Conservation (phyloP, 1,140 invertebrate genomes). For the Tetraneura akinire region DNA sequence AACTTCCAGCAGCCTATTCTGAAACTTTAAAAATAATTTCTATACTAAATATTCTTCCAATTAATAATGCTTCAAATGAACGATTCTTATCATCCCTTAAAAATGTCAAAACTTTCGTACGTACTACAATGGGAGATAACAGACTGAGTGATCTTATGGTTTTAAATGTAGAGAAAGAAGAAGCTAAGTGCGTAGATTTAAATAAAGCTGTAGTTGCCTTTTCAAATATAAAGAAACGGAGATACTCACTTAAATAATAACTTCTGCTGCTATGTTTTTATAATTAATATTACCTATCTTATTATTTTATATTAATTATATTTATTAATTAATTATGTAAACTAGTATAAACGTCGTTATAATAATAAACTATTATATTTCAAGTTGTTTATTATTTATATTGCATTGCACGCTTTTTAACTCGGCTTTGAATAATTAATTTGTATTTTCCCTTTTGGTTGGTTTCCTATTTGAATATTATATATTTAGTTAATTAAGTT, state of each 20-base stretch:
- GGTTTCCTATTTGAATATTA: too few species aligned
- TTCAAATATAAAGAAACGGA: background rate
- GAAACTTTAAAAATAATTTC: constrained; percentile 3
- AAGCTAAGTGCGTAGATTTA: background rate
- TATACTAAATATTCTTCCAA: background rate
- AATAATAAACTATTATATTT: too few species aligned
- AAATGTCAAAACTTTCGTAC: constrained; percentile 3
- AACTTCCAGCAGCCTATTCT: background rate
- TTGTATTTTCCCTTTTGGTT: too few species aligned
- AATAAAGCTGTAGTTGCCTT: background rate
- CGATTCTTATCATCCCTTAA: background rate
- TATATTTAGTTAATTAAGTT: too few species aligned
- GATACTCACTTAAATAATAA: background rate
- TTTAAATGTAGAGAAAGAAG: background rate
- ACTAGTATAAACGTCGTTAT: too few species aligned
- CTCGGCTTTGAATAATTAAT: too few species aligned
- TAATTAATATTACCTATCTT: too few species aligned
- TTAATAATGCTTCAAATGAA: background rate
- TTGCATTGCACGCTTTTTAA: too few species aligned
- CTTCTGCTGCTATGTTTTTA: background rate
- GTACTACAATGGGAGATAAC: background rate
- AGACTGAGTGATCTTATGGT: constrained; percentile 17
- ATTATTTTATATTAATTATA: too few species aligned
- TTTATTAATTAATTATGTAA: too few species aligned
- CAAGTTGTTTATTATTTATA: too few species aligned